Evolutionary conservation across 1,140 invertebrate species (phyloP).

Genomic region (Zaprionus lachaisei): DNA sequence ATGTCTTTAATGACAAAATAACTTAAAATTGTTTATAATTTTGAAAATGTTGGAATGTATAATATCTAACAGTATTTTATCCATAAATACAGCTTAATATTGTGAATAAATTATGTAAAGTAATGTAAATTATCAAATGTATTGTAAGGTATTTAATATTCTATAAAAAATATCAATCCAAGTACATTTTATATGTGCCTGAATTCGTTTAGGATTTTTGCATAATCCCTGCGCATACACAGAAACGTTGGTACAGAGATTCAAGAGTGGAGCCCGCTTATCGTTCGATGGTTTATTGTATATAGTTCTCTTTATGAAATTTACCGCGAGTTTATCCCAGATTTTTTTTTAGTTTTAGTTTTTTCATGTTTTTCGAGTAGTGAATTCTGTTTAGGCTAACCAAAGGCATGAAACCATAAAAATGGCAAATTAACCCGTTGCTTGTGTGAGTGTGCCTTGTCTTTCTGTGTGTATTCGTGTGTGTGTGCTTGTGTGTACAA

Average conservation of each 20-base stretch:
- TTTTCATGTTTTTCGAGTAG: slow-evolving; percentile 3
- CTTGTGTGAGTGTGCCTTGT: slow-evolving; percentile 25
- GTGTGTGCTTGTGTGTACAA: slow-evolving; percentile 41
- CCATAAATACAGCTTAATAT: no score
- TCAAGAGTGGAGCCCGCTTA: not conserved
- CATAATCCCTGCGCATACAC: not conserved
- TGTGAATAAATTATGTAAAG: no score
- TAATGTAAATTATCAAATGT: no score
- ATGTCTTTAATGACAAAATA: no score
- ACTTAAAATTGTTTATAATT: no score
- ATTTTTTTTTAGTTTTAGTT: slow-evolving; percentile 2
- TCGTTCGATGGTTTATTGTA: slow-evolving; percentile 17
- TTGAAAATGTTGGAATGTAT: no score
- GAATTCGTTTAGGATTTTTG: not conserved
- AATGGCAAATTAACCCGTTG: slow-evolving; percentile 79
- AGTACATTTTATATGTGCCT: not conserved
- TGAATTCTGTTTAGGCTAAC: slow-evolving; percentile 49
- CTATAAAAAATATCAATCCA: no score
- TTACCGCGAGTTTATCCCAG: slow-evolving; percentile 23
- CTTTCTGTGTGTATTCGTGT: not conserved
- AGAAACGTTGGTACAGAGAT: not conserved
- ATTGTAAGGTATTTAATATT: not conserved
- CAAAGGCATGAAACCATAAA: slow-evolving; percentile 81
- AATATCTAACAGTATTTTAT: no score
- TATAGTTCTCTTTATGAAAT: slow-evolving; percentile 49